A percentile compares a stretch with the other conserved stretches of the same genome.
Conservation (phyloP, 2,797 vertebrate genomes). For the Scarus forsteni region DNA sequence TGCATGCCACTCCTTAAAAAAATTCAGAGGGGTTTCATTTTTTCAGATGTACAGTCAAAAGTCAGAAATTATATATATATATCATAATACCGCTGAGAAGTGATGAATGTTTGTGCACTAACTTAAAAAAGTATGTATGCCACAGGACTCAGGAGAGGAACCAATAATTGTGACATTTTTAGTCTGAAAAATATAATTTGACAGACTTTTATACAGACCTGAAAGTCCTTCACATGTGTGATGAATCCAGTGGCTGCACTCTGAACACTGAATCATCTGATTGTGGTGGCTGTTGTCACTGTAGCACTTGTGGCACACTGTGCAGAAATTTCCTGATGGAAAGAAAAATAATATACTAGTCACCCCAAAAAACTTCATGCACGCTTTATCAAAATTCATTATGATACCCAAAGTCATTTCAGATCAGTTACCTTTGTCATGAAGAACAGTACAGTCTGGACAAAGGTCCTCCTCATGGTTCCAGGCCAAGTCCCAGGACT, state of each 20-base stretch:
- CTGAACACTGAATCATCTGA: constrained; percentile 90
- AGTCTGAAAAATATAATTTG: too few relatives aligned
- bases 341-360: constrained; percentile 13
- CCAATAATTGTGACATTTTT: too few relatives aligned
- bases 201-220: constrained; percentile 74
- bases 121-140: too few relatives aligned
- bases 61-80: too few relatives aligned
- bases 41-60: too few relatives aligned
- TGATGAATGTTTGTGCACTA: too few relatives aligned
- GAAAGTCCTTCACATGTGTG: constrained; percentile 91
- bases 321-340: constrained; percentile 89
- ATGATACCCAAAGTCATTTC: background rate
- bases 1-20: too few relatives aligned
- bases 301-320: constrained; percentile 90
- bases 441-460: constrained; percentile 86
- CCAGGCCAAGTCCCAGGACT: constrained; percentile 87
- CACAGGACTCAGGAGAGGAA: too few relatives aligned
- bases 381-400: background rate
- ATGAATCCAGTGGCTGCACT: constrained; percentile 92
- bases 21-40: too few relatives aligned
- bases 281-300: constrained; percentile 84
- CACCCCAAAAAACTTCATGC: background rate
- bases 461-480: constrained; percentile 90
- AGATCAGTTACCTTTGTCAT: constrained; percentile 84
- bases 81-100: too few relatives aligned